A percentile compares a stretch with the other conserved stretches of the same genome.
These are phyloP conservation scores for Epinotia demarniana DNA, from an alignment of 2,888 invertebrate genomes.

Conservation along the genomic window DNA sequence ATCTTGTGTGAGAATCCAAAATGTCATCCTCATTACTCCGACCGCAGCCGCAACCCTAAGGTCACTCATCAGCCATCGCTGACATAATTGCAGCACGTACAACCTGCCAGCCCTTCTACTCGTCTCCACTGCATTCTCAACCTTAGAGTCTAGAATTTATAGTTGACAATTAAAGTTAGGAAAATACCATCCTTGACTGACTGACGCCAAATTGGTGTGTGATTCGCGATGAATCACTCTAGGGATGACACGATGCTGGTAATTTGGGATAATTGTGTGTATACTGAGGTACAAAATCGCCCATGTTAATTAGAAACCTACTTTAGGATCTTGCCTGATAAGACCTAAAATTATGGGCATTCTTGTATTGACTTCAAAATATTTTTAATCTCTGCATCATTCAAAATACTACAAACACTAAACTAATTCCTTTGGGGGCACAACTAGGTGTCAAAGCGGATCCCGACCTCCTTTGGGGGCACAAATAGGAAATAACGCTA, in stretches of 20 bases:
- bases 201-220: constrained; percentile 63
- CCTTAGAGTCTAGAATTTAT: background rate
- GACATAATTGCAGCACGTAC: constrained; percentile 69
- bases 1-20: constrained; percentile 20
- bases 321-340: background rate
- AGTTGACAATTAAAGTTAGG: background rate
- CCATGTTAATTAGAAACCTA: constrained; percentile 12
- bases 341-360: background rate
- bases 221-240: constrained; percentile 61
- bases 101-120: constrained; percentile 32
- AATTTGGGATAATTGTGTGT: constrained; percentile 26
- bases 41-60: constrained; percentile 43
- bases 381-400: too few species aligned
- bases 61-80: constrained; percentile 40
- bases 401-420: too few species aligned
- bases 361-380: too few species aligned
- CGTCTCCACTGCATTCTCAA: background rate
- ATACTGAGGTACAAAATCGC: constrained; percentile 20
- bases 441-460: too few species aligned
- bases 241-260: constrained; percentile 29
- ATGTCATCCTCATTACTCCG: constrained; percentile 27
- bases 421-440: too few species aligned
- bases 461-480: too few species aligned
- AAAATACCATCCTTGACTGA: constrained; percentile 60
- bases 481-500: too few species aligned